Base-by-base conservation (phyloP, 2,113 vertebrate genomes). In the Carlito syrichta region DNA sequence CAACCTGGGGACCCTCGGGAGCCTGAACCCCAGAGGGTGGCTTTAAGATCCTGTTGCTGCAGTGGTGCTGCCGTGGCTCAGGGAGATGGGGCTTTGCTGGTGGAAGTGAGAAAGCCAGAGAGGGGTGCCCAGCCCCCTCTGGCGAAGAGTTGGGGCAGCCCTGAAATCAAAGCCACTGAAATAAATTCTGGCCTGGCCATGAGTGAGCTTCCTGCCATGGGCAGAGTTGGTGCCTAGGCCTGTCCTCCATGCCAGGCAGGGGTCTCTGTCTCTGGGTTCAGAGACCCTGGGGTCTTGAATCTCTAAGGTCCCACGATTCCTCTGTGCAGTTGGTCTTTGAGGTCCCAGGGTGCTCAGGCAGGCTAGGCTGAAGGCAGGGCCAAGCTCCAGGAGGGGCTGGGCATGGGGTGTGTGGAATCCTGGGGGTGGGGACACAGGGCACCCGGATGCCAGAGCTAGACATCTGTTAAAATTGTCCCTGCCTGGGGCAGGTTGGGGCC, bases 151-250 rank as follows among this genome's bases (percentile, higher is more conserved):
- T 3, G 22, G 30, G 60, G 13, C 35, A 8, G 3, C 3, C 32
- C 3, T n/a, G n/a, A n/a, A n/a, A n/a, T 16, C 16, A 16, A 3
- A 25, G 9, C 50, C 58, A 1, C 48, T 0, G 40, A 7, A 0
- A 1, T 0, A 11, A 38, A 35, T 35, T 25, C 40, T 16, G 3
- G 38, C 27, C 43, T n/a, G 45, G 35, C 1, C 0, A 1, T 45
- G 14, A n/a, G 10, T 14, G 43, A 13, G 48, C 4, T 13, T 6
- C 30, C 30, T 7, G 38, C 60, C 1, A 0, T 5, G n/a, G 14
- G 35, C 43, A 1, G 19, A 85, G 50, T 22, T 25, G 43, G 62
- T 7, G 2, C 38, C 4, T 9, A 0, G 0, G 52, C 52, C 30
- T 9, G 23, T 12, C 22, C 23, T 16, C 23, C 52, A 0, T 0